Percentiles rank a stretch among this genome's conserved stretches.
These are phyloP conservation scores for Oriolus oriolus DNA, from an alignment of 2,113 vertebrate genomes.

Conservation along the genomic window DNA sequence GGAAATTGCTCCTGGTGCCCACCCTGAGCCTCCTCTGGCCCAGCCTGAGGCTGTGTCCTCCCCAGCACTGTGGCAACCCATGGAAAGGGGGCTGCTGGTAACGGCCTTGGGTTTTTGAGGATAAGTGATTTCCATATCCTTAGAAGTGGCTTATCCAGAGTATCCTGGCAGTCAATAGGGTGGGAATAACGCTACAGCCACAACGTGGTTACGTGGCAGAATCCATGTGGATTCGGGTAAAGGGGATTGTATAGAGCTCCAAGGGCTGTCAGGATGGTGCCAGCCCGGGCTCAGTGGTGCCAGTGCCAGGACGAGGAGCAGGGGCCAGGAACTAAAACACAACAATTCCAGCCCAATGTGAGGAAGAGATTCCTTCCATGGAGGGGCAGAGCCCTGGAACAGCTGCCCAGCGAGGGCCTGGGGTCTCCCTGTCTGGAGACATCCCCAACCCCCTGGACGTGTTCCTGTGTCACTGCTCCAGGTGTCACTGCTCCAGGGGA, in stretches of 20 bases:
- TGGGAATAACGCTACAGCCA: too few relatives aligned
- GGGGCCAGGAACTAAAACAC: neutral
- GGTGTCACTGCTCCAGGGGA: neutral
- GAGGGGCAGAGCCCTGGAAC: neutral
- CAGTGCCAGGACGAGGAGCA: neutral
- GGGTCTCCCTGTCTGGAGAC: neutral
- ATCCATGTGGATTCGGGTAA: fast-evolving
- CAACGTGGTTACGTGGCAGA: fast-evolving
- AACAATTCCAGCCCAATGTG: too few relatives aligned
- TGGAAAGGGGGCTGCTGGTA: neutral
- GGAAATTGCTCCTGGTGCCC: neutral
- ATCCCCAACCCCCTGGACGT: neutral
- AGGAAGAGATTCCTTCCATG: neutral
- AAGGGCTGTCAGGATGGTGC: neutral
- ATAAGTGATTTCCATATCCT: fast-evolving
- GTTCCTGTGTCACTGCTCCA: neutral
- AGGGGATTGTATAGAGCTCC: neutral
- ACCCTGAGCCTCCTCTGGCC: neutral
- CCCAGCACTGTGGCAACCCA: fast-evolving
- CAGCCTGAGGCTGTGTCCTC: neutral
- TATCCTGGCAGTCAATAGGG: fast-evolving
- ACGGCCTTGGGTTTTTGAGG: neutral
- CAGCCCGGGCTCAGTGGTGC: neutral
- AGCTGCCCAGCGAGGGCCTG: neutral
- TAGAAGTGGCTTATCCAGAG: neutral